phyloP scores from a whole-genome alignment of 2,113 vertebrate species.

The Zonotrichia leucophrys region DNA sequence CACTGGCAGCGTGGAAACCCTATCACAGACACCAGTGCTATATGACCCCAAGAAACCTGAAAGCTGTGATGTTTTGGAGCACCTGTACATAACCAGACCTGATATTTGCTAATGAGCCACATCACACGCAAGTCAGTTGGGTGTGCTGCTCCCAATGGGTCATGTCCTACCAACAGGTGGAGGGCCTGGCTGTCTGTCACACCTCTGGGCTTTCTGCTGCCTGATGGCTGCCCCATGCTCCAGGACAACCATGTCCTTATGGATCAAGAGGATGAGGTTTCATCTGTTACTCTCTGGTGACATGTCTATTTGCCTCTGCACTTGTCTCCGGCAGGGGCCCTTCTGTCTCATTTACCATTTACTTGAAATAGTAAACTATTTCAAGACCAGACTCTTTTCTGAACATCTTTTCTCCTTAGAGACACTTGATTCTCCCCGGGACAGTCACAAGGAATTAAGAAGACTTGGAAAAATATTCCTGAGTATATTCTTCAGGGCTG shows the following conservation, averaged over 20 bases:
- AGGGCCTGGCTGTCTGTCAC: not conserved
- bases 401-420: not conserved
- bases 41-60: not conserved
- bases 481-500: accelerated
- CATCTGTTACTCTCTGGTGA: not conserved
- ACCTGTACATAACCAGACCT: not conserved
- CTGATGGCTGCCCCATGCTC: not conserved
- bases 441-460: not conserved
- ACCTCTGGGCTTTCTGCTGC: not conserved
- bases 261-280: not conserved
- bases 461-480: not conserved
- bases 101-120: not conserved
- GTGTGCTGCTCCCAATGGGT: not conserved
- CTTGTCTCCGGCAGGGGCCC: not conserved
- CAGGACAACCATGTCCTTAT: not conserved
- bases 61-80: not conserved
- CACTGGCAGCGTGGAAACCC: accelerated
- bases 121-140: not conserved
- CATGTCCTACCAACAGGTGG: not conserved
- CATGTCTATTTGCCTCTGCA: not conserved
- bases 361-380: not conserved
- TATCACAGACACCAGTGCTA: not conserved
- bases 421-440: not conserved
- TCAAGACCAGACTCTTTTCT: not conserved
- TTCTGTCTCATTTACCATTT: not conserved